Conservation (phyloP, 1,140 invertebrate genomes). For the Cotesia glomerata region DNA sequence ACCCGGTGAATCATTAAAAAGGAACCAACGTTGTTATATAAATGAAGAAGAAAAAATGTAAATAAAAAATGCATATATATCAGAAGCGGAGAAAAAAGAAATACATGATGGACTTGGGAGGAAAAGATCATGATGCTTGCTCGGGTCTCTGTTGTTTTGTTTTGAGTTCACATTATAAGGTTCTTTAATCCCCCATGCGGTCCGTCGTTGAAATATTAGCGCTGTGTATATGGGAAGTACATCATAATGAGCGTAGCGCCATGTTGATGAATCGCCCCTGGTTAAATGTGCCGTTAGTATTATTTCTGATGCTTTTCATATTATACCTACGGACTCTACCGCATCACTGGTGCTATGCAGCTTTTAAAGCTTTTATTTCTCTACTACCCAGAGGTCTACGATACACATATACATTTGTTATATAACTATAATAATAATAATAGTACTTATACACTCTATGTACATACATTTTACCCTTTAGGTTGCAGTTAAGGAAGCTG, state of each 20-base stretch:
- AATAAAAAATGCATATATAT: too few species aligned
- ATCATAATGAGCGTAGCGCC: constrained; percentile 30
- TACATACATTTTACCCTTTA: not conserved
- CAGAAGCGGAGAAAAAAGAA: not conserved
- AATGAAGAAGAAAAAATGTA: too few species aligned
- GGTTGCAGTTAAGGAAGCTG: not conserved
- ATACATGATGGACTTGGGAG: constrained; percentile 1
- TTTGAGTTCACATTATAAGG: constrained; percentile 13
- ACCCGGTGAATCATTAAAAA: constrained; percentile 15
- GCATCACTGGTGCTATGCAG: too few species aligned
- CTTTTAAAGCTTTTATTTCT: too few species aligned
- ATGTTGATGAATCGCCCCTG: constrained; percentile 29
- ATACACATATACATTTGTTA: too few species aligned
- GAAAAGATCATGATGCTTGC: constrained; percentile 1
- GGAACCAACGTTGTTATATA: not conserved
- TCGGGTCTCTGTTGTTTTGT: not conserved
- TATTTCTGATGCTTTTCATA: constrained; percentile 6
- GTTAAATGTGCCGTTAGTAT: constrained; percentile 30
- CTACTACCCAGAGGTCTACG: not conserved
- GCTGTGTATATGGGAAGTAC: constrained; percentile 8
- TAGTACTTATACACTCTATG: not conserved
- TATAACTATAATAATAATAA: not conserved
- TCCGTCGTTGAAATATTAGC: constrained; percentile 29
- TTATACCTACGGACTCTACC: too few species aligned
- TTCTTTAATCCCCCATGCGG: constrained; percentile 28